Evolutionary conservation across 1,140 invertebrate genomes (phyloP).

Genomic region (Macrobrachium nipponense): DNA sequence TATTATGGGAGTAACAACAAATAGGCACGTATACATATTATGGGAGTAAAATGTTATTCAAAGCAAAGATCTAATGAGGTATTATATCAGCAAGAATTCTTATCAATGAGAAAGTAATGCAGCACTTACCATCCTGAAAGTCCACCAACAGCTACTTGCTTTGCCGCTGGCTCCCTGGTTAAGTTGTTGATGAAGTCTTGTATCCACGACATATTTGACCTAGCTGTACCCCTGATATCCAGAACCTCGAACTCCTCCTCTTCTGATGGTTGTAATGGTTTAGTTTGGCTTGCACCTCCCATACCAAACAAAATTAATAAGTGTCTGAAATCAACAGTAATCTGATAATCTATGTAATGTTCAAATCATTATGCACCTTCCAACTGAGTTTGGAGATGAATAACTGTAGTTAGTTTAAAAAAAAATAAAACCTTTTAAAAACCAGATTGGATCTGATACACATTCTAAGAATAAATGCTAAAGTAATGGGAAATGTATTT

Average conservation of each 20-base stretch:
- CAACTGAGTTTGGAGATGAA: background rate
- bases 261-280: background rate
- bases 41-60: no score
- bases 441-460: no score
- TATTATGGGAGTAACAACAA: no score
- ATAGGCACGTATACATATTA: no score
- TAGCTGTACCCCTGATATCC: constrained; percentile 73
- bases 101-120: background rate
- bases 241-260: constrained; percentile 68
- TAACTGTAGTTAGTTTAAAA: background rate
- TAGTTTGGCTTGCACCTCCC: constrained; percentile 33
- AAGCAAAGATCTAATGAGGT: no score
- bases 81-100: no score
- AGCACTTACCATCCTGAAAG: constrained; percentile 85
- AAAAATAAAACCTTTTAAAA: no score
- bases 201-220: constrained; percentile 77
- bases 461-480: background rate
- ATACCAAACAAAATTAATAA: constrained; percentile 19
- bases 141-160: constrained; percentile 87
- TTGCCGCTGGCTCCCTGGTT: constrained; percentile 83
- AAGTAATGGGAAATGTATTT: background rate
- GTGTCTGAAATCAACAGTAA: background rate
- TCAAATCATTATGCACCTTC: no score
- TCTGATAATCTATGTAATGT: no score
- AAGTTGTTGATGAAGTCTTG: constrained; percentile 83